Conservation (phyloP, 2,113 vertebrate species). For the Cyanoramphus novaezelandiae region DNA sequence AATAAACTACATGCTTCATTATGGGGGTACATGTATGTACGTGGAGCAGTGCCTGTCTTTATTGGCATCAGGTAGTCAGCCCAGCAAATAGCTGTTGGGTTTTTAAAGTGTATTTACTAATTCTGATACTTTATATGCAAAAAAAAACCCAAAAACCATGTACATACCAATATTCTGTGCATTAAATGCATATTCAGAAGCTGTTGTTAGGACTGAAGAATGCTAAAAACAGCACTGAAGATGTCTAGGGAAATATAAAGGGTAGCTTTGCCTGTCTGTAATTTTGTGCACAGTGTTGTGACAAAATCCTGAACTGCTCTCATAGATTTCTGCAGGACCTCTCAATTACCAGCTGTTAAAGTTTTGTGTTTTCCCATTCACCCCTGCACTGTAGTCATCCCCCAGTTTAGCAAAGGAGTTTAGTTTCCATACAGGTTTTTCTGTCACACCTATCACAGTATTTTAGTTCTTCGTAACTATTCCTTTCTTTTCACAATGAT, state of each 20-base stretch:
- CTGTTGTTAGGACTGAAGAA: neutral
- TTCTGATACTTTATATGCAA: neutral
- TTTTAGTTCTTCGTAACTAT: neutral
- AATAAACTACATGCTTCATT: neutral
- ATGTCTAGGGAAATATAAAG: neutral
- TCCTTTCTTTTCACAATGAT: neutral
- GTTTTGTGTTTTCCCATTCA: neutral
- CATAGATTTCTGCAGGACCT: neutral
- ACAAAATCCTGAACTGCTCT: neutral
- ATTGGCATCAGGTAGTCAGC: neutral
- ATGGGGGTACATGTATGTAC: too few relatives aligned
- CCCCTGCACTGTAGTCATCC: neutral
- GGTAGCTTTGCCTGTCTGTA: neutral
- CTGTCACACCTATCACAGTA: neutral
- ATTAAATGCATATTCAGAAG: neutral
- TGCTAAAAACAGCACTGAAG: neutral
- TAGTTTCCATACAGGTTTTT: neutral
- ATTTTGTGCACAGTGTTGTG: fast-evolving
- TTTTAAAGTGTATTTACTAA: neutral
- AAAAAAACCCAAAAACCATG: neutral
- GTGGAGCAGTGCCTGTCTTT: fast-evolving
- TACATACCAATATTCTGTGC: neutral
- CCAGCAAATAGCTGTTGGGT: neutral
- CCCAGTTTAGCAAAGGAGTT: neutral
- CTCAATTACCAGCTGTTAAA: neutral